Conservation (phyloP, 2,888 invertebrate species). For the Troides oblongomaculatus region DNA sequence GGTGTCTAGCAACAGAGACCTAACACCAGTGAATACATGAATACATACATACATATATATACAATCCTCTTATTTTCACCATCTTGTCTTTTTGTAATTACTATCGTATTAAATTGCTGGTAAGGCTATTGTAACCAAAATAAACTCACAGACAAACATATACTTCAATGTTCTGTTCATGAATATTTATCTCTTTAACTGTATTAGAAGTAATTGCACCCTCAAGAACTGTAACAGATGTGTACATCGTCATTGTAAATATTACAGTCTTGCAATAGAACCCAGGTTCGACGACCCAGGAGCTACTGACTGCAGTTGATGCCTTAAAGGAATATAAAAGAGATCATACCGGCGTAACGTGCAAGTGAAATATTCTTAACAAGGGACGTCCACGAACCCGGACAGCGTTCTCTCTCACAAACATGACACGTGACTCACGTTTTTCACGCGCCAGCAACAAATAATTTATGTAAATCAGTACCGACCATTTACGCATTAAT, state of each 20-base stretch:
- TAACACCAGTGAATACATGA: too few species aligned
- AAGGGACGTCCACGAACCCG: slow-evolving; percentile 37
- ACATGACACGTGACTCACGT: slow-evolving; percentile 66
- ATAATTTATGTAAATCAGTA: slow-evolving; percentile 74
- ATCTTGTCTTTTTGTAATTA: too few species aligned
- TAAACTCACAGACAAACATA: background rate
- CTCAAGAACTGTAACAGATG: slow-evolving; percentile 42
- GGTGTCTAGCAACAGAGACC: too few species aligned
- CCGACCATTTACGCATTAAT: slow-evolving; percentile 54
- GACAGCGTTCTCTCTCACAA: slow-evolving; percentile 42
- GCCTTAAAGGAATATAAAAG: background rate
- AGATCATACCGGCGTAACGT: slow-evolving; percentile 6
- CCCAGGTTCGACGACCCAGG: background rate
- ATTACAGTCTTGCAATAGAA: background rate
- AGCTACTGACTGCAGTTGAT: background rate
- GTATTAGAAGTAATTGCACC: slow-evolving; percentile 33
- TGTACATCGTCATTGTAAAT: slow-evolving; percentile 31
- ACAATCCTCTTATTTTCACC: too few species aligned
- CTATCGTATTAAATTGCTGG: too few species aligned
- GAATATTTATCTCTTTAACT: slow-evolving; percentile 2
- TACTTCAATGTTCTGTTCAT: background rate
- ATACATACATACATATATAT: too few species aligned
- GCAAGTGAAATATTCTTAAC: slow-evolving; percentile 44
- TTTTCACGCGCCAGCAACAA: slow-evolving; percentile 73
- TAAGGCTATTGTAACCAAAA: too few species aligned